These are phyloP conservation scores for Trichacis sp. DNA, from an alignment of 2,888 invertebrate genomes.

Conservation along the genomic window DNA sequence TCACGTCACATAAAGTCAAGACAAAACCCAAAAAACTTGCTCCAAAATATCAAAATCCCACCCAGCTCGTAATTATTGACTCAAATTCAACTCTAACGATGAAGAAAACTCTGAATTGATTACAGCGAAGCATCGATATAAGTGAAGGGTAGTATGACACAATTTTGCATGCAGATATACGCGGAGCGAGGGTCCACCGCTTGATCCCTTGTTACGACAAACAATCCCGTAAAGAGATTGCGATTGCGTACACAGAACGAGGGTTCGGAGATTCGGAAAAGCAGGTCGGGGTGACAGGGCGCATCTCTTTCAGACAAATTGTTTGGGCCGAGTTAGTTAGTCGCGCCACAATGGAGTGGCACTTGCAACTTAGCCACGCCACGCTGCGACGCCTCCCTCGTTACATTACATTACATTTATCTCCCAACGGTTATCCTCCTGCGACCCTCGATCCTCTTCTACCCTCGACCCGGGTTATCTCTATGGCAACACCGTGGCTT, in stretches of 20 bases:
- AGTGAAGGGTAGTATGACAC: constrained; percentile 14
- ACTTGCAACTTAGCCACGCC: constrained; percentile 55
- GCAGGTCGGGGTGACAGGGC: constrained; percentile 51
- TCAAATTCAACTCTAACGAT: too few relatives aligned
- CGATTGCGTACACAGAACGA: constrained; percentile 44
- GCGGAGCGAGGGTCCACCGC: constrained; percentile 36
- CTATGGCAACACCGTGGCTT: constrained; percentile 55
- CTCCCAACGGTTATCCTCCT: constrained; percentile 60
- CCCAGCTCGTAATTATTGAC: too few relatives aligned
- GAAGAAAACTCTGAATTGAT: neutral
- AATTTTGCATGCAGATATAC: constrained; percentile 8
- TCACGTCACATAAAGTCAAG: too few relatives aligned
- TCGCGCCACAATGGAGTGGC: constrained; percentile 65
- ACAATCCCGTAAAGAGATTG: constrained; percentile 53
- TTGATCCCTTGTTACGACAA: constrained; percentile 21
- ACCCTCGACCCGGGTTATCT: constrained; percentile 48
- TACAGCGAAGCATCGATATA: neutral
- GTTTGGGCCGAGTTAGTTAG: constrained; percentile 68
- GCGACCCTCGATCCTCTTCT: constrained; percentile 48
- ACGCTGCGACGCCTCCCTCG: constrained; percentile 62
- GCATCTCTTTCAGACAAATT: constrained; percentile 65
- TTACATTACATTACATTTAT: constrained; percentile 69
- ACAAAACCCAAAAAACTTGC: too few relatives aligned
- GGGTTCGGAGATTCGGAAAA: constrained; percentile 33
- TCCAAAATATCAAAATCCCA: too few relatives aligned